phyloP scores from a whole-genome alignment of 2,797 vertebrate species.

The Pteronotus mesoamericanus region DNA sequence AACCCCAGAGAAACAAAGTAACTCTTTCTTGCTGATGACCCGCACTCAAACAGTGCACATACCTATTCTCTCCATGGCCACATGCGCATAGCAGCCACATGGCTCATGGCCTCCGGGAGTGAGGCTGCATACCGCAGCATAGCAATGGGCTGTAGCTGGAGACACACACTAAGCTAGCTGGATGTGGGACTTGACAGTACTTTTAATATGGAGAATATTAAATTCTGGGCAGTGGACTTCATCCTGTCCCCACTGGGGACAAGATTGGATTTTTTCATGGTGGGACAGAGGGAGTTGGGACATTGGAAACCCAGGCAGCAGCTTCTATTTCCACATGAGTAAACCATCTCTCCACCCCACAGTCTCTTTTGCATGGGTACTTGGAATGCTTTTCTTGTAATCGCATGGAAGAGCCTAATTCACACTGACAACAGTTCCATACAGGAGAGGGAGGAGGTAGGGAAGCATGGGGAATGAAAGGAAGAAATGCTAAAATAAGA shows the following conservation, averaged over 20 bases:
- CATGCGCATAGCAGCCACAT: background rate
- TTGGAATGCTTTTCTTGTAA: background rate
- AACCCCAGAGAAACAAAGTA: background rate
- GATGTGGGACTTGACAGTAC: background rate
- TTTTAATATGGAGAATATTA: background rate
- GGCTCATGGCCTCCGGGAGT: no score
- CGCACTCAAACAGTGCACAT: background rate
- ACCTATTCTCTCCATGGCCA: background rate
- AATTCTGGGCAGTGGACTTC: background rate
- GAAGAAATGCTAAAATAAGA: background rate
- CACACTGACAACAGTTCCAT: background rate
- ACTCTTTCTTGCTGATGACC: background rate
- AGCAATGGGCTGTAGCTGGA: background rate
- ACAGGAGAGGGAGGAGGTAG: rapidly evolving
- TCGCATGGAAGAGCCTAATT: background rate
- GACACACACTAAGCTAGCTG: background rate
- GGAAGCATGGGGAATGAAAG: background rate
- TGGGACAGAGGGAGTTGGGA: background rate
- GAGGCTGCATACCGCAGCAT: background rate
- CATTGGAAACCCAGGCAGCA: background rate
- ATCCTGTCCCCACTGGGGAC: background rate
- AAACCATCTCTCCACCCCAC: background rate
- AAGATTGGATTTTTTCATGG: background rate
- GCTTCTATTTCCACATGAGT: background rate
- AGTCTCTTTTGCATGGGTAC: background rate